These are phyloP conservation scores for Linyphia triangularis DNA, from an alignment of 2,888 invertebrate genomes.

Conservation along the genomic window DNA sequence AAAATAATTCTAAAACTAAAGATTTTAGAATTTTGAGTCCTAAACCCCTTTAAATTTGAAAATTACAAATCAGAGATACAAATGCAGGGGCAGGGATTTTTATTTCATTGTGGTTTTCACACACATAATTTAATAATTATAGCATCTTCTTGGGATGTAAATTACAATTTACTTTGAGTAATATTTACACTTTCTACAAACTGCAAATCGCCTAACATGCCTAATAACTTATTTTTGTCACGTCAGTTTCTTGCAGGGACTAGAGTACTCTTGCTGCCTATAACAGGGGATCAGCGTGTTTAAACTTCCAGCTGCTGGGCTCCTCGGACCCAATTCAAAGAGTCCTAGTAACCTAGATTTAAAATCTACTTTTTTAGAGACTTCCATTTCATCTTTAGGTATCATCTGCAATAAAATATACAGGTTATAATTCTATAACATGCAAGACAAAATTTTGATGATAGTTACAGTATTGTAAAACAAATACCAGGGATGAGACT, in stretches of 20 bases:
- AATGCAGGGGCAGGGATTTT: background rate
- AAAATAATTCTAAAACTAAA: no score
- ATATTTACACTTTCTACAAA: conserved; percentile 28
- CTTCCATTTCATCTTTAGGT: conserved; percentile 29
- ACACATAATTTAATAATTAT: background rate
- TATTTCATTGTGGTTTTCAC: background rate
- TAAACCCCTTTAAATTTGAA: no score
- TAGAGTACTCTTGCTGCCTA: conserved; percentile 6
- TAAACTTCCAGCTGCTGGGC: conserved; percentile 41
- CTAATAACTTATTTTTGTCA: conserved; percentile 10
- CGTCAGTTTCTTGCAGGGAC: conserved; percentile 36
- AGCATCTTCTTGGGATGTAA: background rate
- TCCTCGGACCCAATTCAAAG: conserved; percentile 35
- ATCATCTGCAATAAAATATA: conserved; percentile 53
- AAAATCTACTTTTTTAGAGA: conserved; percentile 40
- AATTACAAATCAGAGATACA: background rate
- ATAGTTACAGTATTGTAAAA: no score
- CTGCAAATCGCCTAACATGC: background rate
- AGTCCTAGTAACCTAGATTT: conserved; percentile 54
- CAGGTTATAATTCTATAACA: background rate
- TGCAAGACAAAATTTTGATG: background rate
- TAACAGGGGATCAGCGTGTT: conserved; percentile 41
- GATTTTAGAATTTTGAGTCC: no score
- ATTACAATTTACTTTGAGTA: background rate
- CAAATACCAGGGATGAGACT: no score